Evolutionary conservation across 2,113 vertebrate genomes (phyloP).

Genomic region (Circaetus gallicus): DNA sequence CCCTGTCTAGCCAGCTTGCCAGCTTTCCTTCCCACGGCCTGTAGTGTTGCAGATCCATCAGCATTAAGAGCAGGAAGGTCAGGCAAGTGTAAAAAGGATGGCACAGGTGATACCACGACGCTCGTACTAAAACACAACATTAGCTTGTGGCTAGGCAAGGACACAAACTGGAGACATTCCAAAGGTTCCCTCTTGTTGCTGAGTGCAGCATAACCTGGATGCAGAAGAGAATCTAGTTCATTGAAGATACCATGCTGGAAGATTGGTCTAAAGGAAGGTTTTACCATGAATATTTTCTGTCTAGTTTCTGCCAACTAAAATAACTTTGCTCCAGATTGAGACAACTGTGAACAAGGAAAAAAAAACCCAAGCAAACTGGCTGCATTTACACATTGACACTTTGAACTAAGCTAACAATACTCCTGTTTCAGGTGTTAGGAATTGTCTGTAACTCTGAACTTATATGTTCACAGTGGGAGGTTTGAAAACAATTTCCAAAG

Average conservation of each 20-base stretch:
- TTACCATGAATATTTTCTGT: not conserved
- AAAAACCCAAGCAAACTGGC: not conserved
- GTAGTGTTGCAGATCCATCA: not conserved
- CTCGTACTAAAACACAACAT: accelerated
- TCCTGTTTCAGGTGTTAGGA: not conserved
- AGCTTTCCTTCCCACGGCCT: not conserved
- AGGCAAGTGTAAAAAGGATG: not conserved
- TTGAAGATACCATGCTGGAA: not conserved
- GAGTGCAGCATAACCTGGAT: not conserved
- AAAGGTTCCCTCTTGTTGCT: not conserved
- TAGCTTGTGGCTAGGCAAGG: not conserved
- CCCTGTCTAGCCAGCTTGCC: not conserved
- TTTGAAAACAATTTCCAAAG: not conserved
- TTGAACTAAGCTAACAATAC: not conserved
- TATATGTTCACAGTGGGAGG: not conserved
- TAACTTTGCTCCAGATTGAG: not conserved
- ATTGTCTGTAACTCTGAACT: not conserved
- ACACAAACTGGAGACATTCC: not conserved
- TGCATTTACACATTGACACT: not conserved
- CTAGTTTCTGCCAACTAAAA: not conserved
- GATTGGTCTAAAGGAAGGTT: not conserved
- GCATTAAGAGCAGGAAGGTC: not conserved
- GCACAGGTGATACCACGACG: not conserved
- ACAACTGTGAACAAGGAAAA: not conserved
- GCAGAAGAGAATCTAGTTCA: not conserved